Conservation (phyloP, 1,140 invertebrate genomes). For the Tribolium castaneum region DNA sequence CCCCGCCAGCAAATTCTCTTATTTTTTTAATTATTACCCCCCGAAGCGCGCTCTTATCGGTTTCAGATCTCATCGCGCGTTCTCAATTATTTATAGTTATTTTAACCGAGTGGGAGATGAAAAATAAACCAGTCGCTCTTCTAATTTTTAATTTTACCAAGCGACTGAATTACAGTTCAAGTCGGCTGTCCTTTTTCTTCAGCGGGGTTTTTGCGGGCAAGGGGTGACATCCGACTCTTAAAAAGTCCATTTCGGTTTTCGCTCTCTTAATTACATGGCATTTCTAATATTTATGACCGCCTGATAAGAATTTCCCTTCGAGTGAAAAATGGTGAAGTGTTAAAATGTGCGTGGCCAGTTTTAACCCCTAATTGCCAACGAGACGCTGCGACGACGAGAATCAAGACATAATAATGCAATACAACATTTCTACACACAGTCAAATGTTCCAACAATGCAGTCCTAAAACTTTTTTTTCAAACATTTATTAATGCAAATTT, state of each 20-base stretch:
- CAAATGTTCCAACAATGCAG: no score
- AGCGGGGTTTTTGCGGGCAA: neutral
- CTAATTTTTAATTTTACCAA: constrained; percentile 47
- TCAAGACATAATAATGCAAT: no score
- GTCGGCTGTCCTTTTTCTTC: constrained; percentile 14
- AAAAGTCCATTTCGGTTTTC: constrained; percentile 39
- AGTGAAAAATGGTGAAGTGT: constrained; percentile 40
- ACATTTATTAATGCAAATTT: no score
- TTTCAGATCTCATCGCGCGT: constrained; percentile 45
- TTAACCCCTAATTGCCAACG: neutral
- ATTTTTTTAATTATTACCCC: constrained; percentile 41
- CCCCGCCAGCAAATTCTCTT: neutral
- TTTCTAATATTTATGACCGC: constrained; percentile 50
- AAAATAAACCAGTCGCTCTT: constrained; percentile 49
- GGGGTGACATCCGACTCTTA: constrained; percentile 32
- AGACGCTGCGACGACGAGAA: neutral
- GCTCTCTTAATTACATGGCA: constrained; percentile 49
- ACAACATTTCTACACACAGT: no score
- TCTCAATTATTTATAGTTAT: constrained; percentile 54
- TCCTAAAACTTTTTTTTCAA: no score
- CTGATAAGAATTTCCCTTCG: constrained; percentile 38
- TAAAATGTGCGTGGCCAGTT: constrained; percentile 35
- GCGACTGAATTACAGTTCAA: constrained; percentile 10
- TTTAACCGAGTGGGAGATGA: constrained; percentile 50
- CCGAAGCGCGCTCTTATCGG: constrained; percentile 44